A percentile compares a stretch with the other conserved stretches of the same genome.
These are phyloP conservation scores for Wiebesia pumilae DNA, from an alignment of 1,140 invertebrate genomes.

Conservation along the genomic window DNA sequence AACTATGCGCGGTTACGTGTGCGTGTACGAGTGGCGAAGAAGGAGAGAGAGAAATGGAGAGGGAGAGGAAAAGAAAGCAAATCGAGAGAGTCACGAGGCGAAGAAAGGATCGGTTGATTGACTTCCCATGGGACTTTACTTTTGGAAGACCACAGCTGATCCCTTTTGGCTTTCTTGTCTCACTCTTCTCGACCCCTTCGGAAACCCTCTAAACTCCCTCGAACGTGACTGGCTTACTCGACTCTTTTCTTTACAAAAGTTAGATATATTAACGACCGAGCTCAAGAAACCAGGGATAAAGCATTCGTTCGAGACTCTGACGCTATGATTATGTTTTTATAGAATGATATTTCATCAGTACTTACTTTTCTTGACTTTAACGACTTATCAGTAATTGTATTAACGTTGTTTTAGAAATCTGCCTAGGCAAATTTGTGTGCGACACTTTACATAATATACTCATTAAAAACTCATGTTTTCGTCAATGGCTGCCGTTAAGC, in stretches of 20 bases:
- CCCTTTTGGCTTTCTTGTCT: constrained; percentile 57
- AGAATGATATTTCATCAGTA: background rate
- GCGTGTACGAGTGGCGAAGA: too few relatives aligned
- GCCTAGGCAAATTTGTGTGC: background rate
- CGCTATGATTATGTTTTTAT: background rate
- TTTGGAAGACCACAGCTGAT: constrained; percentile 72
- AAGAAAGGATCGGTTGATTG: constrained; percentile 74
- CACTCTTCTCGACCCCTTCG: constrained; percentile 41
- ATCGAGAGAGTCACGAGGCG: constrained; percentile 53
- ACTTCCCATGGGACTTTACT: constrained; percentile 73
- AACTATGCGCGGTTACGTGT: background rate
- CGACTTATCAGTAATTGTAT: background rate
- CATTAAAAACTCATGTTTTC: too few relatives aligned
- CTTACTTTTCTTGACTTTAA: background rate
- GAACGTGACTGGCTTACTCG: constrained; percentile 55
- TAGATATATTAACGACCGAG: constrained; percentile 48
- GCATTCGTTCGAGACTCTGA: background rate
- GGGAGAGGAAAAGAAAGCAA: background rate
- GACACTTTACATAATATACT: background rate
- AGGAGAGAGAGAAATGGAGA: background rate
- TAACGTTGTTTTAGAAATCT: background rate
- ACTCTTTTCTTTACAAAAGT: constrained; percentile 47
- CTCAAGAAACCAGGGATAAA: constrained; percentile 19
- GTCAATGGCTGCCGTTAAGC: too few relatives aligned
- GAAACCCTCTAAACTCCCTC: constrained; percentile 51